Evolutionary conservation across 2,113 vertebrate species (phyloP), one percentile per base, ranked within the genome.

Genomic region (Glareola pratincola): DNA sequence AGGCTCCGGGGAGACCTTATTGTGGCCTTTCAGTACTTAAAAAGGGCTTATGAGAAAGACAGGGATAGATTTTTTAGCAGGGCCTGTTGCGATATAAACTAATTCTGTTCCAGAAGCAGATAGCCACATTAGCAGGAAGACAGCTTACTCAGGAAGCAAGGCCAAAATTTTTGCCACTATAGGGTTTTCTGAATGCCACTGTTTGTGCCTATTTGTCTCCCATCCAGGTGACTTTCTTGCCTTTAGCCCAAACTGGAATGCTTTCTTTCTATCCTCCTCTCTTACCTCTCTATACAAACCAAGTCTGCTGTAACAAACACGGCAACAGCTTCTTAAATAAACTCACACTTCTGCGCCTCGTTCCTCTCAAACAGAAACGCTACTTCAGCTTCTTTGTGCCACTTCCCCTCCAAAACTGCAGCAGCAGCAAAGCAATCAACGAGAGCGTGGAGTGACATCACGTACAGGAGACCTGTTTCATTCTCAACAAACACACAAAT

Each of bases 321-420:
- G 34, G 83, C 80, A 93, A 69, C 63, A 81, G 62, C 73, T 94
- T 73, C 92, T 88, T 93, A 93, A 93, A 90, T 54, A 93, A 91
- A 88, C 63, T 39, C 39, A n/a, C n/a, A n/a, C 39, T 85, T 90
- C 39, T 79, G 76, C 3, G 8, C 79, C 93, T 84, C 10, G 0
- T 34, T 78, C 60, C 82, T 88, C 79, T 96, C 72, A 66, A 88
- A 85, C 19, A 95, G 68, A 97, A 97, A 92, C 1, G 59, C 87
- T 84, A 81, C 89, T 97, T 96, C 91, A 89, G 85, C 94, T 96
- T 79, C 88, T 97, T 97, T 97, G 93, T 93, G 82, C 57, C 85
- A 63, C 67, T 79, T 92, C 72, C 71, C 73, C 82, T 96, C 85
- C 77, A 80, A 81, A 95, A 90, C 84, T 83, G 91, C 94, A 95